Evolutionary conservation across 92 coral and sea anemone species (phyloP).

Genomic region (Scolanthus callimorphus): DNA sequence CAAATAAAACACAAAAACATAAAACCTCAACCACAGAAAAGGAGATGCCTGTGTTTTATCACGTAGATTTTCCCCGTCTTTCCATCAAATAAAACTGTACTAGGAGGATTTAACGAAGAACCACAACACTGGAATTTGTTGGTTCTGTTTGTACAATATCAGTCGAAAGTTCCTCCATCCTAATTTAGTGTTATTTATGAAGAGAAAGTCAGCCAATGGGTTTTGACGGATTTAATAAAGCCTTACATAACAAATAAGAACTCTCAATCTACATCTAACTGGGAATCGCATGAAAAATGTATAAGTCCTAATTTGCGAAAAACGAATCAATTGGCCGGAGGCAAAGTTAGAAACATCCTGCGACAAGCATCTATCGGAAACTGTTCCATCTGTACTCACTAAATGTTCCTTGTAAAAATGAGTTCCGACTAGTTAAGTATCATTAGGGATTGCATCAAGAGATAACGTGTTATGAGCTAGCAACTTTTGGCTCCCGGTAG

Average conservation of each 20-base stretch:
- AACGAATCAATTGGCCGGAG: neutral
- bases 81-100: neutral
- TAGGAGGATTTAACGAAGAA: neutral
- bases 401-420: no score
- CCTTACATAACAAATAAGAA: no score
- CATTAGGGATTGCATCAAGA: neutral
- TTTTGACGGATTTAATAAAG: no score
- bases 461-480: no score
- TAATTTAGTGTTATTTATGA: neutral
- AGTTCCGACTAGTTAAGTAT: neutral
- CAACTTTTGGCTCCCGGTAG: no score
- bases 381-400: no score
- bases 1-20: neutral
- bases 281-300: neutral
- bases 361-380: no score
- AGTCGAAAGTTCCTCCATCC: neutral
- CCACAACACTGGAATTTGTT: neutral
- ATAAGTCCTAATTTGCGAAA: neutral
- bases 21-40: neutral
- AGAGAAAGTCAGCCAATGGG: no score
- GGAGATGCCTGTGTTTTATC: neutral
- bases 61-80: neutral
- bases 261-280: no score
- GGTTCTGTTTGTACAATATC: neutral
- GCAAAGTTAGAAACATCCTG: no score